A percentile compares a stretch with the other conserved stretches of the same genome.
Conservation (phyloP, 2,113 vertebrate genomes). For the Petromus typicus region DNA sequence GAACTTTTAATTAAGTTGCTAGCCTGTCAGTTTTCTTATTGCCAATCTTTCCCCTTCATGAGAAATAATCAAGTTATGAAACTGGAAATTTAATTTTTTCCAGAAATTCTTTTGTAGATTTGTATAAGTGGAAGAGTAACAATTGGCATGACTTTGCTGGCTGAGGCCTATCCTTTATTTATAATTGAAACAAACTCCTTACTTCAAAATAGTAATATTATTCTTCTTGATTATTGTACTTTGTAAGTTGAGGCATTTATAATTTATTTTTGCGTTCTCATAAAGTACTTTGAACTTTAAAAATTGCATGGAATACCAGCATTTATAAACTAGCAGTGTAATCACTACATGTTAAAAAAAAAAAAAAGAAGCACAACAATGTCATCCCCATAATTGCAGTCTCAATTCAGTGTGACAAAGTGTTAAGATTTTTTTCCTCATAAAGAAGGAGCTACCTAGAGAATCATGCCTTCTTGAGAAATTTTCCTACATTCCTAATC, state of each 20-base stretch:
- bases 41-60: neutral
- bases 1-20: constrained; percentile 37
- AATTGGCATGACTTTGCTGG: neutral
- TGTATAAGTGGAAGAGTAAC: constrained; percentile 34
- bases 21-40: constrained; percentile 33
- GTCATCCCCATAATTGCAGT: neutral
- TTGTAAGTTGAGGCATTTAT: constrained; percentile 22
- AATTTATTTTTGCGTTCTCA: constrained; percentile 24
- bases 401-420: neutral
- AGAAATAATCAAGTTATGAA: constrained; percentile 19
- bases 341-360: neutral
- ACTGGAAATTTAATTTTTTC: constrained; percentile 54
- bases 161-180: constrained; percentile 28
- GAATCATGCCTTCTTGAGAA: neutral
- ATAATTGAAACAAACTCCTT: constrained; percentile 41
- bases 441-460: constrained; percentile 2
- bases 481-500: constrained; percentile 5
- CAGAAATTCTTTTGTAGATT: constrained; percentile 54
- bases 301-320: neutral
- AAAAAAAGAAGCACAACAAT: constrained; percentile 4
- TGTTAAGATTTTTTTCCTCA: neutral
- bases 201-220: constrained; percentile 22
- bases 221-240: neutral
- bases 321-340: neutral
- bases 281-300: neutral